A percentile compares a stretch with the other conserved stretches of the same genome.
Evolutionary conservation across 1,140 invertebrate species (phyloP).

Genomic region (Pteromalus puparum): DNA sequence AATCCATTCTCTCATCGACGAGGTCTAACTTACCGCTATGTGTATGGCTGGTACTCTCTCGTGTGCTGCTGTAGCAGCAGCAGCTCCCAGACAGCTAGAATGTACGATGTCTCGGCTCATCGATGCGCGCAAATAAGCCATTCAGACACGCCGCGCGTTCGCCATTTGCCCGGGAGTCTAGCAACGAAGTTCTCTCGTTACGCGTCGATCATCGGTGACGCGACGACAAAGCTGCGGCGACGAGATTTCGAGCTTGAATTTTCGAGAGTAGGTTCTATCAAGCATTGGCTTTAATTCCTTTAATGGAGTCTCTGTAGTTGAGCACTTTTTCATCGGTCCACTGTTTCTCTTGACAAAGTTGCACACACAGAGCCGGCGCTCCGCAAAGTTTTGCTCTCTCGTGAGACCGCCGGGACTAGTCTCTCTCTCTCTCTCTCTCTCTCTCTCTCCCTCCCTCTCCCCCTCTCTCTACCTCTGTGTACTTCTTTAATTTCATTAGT

Average conservation of each 20-base stretch:
- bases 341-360: neutral
- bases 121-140: slow-evolving; percentile 31
- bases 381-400: no score
- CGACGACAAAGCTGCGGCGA: no score
- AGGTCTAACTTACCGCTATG: neutral
- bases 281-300: neutral
- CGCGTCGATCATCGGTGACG: neutral
- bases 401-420: no score
- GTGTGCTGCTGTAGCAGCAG: neutral
- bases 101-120: neutral
- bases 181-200: neutral
- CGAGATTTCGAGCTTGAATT: neutral
- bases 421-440: no score
- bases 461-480: no score
- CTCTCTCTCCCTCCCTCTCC: no score
- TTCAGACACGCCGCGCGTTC: neutral
- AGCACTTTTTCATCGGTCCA: neutral
- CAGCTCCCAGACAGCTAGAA: neutral
- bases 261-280: neutral
- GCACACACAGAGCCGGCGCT: no score
- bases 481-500: no score
- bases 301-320: neutral
- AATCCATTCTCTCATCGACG: slow-evolving; percentile 10
- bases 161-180: neutral
- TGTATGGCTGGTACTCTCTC: neutral